Base-by-base conservation (phyloP, 2,797 vertebrate genomes). In the Antrozous pallidus region DNA sequence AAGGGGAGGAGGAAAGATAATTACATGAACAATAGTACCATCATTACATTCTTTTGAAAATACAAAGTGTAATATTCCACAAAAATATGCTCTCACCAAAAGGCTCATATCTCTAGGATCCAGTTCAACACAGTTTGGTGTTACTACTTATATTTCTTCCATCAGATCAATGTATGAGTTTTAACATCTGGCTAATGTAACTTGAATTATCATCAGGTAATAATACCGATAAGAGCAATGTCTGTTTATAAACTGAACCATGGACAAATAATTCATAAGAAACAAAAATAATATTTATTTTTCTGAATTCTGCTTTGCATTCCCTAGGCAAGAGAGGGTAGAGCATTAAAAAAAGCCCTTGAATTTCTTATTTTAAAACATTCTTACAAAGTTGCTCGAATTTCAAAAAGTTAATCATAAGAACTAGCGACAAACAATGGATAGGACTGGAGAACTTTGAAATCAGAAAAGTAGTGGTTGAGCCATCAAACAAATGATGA, bases 311-410 rank as follows among this genome's bases (percentile, higher is more conserved):
- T 93, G n/a, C 31, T n/a, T 58, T 88, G 22, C 14, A 45, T 79
- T 93, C n/a, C 16, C 24, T 80, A 90, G 24, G 65, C 81, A 84
- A 71, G 26, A 89, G 24, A 78, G 75, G 17, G n/a, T n/a, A 22
- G 77, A n/a, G 6, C 11, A 56, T 75, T 4, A 17, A 6, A n/a
- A 31, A 71, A 51, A 51, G 74, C 2, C 28, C 81, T 79, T 79
- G 67, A 17, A 87, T 22, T 12, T 78, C 47, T 82, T 92, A 88
- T 85, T 94, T 95, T 73, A 91, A 97, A 97, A 45, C 14, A 92
- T 91, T 88, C 36, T 78, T 88, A 78, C 17, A 84, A 95, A 47
- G 17, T 87, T 90, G 69, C 83, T 33, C 75, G 73, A 85, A 24
- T 77, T 85, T 83, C 58, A 81, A 54, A 88, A 94, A 91, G 31